These are phyloP conservation scores for Dermatophagoides farinae DNA, from an alignment of 1,140 invertebrate genomes.

Conservation along the genomic window DNA sequence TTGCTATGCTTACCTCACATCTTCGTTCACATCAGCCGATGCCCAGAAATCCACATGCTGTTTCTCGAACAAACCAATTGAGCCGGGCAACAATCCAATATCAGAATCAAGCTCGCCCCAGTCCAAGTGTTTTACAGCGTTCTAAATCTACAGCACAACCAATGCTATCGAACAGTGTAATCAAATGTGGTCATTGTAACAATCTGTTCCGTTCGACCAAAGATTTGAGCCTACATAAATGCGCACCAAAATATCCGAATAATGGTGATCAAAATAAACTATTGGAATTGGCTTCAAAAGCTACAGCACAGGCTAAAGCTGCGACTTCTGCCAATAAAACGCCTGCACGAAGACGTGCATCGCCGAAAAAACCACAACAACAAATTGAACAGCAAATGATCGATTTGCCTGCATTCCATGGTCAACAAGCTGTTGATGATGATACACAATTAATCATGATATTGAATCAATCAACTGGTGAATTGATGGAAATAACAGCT, in stretches of 20 bases:
- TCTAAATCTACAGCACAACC: not conserved
- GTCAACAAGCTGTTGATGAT: not conserved
- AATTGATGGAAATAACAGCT: conserved; percentile 12
- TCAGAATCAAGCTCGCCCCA: not conserved
- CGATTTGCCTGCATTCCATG: not conserved
- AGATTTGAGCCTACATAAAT: not conserved
- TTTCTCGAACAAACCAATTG: not conserved
- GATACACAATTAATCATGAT: conserved; percentile 13
- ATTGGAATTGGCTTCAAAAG: not conserved
- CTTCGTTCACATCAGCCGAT: conserved; percentile 5
- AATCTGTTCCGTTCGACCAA: not conserved
- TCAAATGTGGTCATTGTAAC: not conserved
- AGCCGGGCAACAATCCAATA: not conserved
- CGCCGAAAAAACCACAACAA: not conserved
- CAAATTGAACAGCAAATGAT: not conserved
- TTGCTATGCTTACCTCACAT: conserved; percentile 5
- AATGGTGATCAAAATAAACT: not conserved
- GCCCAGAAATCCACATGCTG: not conserved
- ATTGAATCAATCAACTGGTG: conserved; percentile 12
- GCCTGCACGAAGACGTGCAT: not conserved
- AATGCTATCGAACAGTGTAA: not conserved
- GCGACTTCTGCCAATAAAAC: not conserved
- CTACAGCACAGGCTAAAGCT: not conserved
- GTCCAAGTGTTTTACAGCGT: not conserved
- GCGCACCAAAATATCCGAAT: not conserved